Evolutionary conservation across 2,797 vertebrate genomes (phyloP).

Genomic region (Clamator glandarius): DNA sequence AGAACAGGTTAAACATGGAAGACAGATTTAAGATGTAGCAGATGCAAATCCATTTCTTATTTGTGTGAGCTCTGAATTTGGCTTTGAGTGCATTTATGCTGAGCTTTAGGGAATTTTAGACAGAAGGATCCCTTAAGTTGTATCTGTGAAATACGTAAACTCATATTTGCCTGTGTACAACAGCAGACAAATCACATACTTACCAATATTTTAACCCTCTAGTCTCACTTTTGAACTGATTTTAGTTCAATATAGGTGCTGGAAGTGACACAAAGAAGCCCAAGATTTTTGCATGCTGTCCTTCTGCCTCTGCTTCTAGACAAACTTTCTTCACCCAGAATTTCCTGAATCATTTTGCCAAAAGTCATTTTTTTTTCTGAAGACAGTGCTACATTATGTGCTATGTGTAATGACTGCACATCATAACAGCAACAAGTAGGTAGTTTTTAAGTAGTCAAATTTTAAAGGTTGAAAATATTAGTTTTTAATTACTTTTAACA

Average conservation of each 20-base stretch:
- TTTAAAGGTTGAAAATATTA: background rate
- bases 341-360: background rate
- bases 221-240: background rate
- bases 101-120: background rate
- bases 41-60: background rate
- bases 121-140: background rate
- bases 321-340: background rate
- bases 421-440: background rate
- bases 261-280: background rate
- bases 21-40: background rate
- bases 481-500: background rate
- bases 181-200: background rate
- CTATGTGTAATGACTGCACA: background rate
- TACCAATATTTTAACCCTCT: background rate
- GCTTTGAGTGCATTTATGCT: background rate
- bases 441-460: background rate
- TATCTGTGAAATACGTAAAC: background rate
- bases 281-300: background rate
- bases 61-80: background rate
- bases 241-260: background rate
- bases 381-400: background rate
- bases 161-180: background rate
- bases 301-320: background rate
- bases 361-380: accelerated
- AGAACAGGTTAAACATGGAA: background rate